Conservation (phyloP, 2,113 vertebrate species). For the rabbit (Oryctolagus cuniculus) region DNA sequence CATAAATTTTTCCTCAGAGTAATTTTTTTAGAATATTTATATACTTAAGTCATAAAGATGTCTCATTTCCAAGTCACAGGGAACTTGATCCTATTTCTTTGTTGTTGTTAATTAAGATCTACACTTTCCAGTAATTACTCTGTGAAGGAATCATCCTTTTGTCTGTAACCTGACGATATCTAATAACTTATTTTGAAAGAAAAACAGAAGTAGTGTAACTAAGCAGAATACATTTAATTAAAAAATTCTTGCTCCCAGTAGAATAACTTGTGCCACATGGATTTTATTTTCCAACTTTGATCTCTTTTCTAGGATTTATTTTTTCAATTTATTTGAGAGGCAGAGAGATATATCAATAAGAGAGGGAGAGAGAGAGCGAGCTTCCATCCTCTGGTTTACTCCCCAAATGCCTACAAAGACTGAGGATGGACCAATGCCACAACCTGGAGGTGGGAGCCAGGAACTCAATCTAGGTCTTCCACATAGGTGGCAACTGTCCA, state of each 20-base stretch:
- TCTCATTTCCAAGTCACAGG: background rate
- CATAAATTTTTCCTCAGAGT: background rate
- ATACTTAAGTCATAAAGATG: background rate
- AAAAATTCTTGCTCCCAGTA: background rate
- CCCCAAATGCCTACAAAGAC: too few species aligned
- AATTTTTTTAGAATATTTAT: background rate
- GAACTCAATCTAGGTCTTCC: too few species aligned
- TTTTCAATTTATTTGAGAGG: too few species aligned
- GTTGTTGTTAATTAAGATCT: background rate
- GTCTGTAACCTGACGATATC: background rate
- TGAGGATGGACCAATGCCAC: too few species aligned
- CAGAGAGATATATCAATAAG: too few species aligned
- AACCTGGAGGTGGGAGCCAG: too few species aligned
- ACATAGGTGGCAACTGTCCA: too few species aligned
- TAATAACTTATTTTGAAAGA: background rate
- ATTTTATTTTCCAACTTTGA: conserved; percentile 17
- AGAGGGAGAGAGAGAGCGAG: too few species aligned
- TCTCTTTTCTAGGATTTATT: background rate
- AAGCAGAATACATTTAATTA: background rate
- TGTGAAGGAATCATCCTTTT: background rate
- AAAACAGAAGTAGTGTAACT: background rate
- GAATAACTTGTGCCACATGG: background rate
- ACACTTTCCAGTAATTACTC: background rate
- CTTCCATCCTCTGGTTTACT: too few species aligned
- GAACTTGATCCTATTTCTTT: background rate